These are phyloP conservation scores for Caligus rogercresseyi DNA, from an alignment of 1,140 invertebrate genomes.

Conservation along the genomic window DNA sequence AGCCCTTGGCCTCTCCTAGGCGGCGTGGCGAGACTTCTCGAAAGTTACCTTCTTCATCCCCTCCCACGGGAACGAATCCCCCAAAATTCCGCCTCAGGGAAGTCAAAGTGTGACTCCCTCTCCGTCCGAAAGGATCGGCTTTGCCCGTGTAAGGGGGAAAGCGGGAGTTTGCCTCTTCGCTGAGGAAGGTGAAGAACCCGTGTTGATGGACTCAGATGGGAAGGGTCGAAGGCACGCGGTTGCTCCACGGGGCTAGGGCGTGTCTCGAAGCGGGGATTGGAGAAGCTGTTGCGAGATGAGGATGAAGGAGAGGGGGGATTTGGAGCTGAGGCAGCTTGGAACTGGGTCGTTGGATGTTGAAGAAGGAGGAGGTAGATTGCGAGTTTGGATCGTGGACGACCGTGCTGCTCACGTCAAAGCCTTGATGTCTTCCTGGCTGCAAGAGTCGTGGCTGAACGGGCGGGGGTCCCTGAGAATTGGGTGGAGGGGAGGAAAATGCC, in stretches of 20 bases:
- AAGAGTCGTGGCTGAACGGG: neutral
- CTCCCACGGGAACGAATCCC: conserved; percentile 6
- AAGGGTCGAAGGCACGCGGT: neutral
- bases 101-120: neutral
- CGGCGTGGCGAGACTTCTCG: too few species aligned
- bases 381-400: conserved; percentile 15
- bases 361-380: conserved; percentile 19
- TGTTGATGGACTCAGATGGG: neutral
- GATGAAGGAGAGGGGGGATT: neutral
- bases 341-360: conserved; percentile 10
- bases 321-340: neutral
- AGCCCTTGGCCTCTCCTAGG: too few species aligned
- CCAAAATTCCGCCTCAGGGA: conserved; percentile 9
- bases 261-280: neutral
- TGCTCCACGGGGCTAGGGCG: neutral
- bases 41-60: neutral
- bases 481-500: neutral
- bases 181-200: neutral
- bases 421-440: neutral
- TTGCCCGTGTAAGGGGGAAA: neutral
- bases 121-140: neutral
- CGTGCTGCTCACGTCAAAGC: conserved; percentile 11
- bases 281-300: neutral
- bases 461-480: neutral
- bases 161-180: neutral